Conservation (phyloP, 2,797 vertebrate species). For the Setipinna tenuifilis region DNA sequence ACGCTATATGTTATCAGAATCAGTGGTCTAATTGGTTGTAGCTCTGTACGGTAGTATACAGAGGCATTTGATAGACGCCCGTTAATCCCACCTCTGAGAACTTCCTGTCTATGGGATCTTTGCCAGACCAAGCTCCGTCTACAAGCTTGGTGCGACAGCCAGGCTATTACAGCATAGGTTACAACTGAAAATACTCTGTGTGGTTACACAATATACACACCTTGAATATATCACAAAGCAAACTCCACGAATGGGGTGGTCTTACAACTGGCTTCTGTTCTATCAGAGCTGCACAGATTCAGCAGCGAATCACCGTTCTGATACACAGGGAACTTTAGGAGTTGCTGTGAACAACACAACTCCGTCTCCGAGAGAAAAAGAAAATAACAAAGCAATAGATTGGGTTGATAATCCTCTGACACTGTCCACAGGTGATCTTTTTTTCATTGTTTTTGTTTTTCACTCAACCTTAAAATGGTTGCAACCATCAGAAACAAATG, state of each 20-base stretch:
- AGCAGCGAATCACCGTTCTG: not conserved
- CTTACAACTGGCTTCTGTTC: not conserved
- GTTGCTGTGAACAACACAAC: not conserved
- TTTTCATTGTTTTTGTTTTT: not conserved
- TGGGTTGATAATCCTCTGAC: not conserved
- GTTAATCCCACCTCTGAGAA: no score
- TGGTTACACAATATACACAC: constrained; percentile 16
- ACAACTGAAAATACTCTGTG: constrained; percentile 13
- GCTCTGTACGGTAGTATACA: no score
- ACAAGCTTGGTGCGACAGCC: no score
- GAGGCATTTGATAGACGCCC: no score
- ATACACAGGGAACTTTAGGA: not conserved
- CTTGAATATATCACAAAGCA: constrained; percentile 6
- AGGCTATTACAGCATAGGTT: not conserved
- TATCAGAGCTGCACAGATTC: not conserved
- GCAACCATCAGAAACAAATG: constrained; percentile 1
- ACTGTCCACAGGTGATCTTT: constrained; percentile 9
- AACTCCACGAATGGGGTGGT: not conserved
- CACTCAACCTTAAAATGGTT: constrained; percentile 13
- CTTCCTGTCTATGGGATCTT: not conserved
- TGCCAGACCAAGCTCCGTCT: no score
- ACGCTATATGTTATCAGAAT: no score
- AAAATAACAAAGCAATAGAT: not conserved
- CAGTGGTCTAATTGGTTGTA: no score
- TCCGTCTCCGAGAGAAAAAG: not conserved